Conservation (phyloP, 2,888 invertebrate species). For the Stenodera caucasica region DNA sequence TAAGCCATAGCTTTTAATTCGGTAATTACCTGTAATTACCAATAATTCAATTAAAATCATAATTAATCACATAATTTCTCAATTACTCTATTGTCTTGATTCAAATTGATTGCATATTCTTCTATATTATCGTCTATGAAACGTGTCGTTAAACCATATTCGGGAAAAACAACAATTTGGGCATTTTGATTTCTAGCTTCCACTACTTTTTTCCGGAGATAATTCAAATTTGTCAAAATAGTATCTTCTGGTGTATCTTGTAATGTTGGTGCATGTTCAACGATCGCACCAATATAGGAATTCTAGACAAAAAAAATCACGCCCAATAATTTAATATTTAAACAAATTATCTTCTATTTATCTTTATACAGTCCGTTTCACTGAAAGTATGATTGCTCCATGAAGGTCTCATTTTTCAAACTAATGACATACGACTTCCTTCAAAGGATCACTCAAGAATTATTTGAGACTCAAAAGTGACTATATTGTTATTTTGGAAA, state of each 20-base stretch:
- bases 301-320: conserved; percentile 1
- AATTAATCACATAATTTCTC: conserved; percentile 27
- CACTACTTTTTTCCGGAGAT: conserved; percentile 7
- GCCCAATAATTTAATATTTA: too few species aligned
- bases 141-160: conserved; percentile 39
- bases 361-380: too few species aligned
- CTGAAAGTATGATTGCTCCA: too few species aligned
- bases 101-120: conserved; percentile 34
- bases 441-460: too few species aligned
- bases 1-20: conserved; percentile 13
- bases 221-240: conserved; percentile 30
- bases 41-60: conserved; percentile 7
- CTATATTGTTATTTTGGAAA: too few species aligned
- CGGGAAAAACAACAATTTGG: conserved; percentile 42
- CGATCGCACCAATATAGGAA: conserved; percentile 17
- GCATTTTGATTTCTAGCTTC: conserved; percentile 6
- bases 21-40: not conserved
- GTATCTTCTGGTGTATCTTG: conserved; percentile 29
- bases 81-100: conserved; percentile 16
- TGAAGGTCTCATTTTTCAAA: too few species aligned
- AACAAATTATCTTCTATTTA: too few species aligned
- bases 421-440: too few species aligned
- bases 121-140: conserved; percentile 29
- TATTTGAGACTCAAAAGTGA: too few species aligned
- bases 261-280: conserved; percentile 12